Evolutionary conservation across 2,797 vertebrate species (phyloP).

Genomic region (Momotus momota): DNA sequence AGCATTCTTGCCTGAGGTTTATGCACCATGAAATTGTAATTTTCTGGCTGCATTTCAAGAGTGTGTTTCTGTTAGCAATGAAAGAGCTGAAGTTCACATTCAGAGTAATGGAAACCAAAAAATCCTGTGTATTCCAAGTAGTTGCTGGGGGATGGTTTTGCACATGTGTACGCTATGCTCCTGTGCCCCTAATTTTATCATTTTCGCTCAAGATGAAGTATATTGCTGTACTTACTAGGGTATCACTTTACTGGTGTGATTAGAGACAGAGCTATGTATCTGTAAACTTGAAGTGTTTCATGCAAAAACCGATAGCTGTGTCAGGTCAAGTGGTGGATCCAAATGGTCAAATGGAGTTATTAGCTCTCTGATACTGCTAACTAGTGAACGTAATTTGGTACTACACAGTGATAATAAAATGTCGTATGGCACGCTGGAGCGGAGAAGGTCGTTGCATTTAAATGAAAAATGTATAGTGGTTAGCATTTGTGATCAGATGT

Average conservation of each 20-base stretch:
- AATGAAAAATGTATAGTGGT: conserved; percentile 55
- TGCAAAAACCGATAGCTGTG: background rate
- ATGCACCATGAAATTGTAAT: background rate
- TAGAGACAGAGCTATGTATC: background rate
- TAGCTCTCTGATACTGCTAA: conserved; percentile 7
- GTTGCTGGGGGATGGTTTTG: background rate
- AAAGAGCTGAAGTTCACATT: background rate
- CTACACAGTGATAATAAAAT: conserved; percentile 17
- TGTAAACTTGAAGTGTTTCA: background rate
- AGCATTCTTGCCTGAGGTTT: conserved; percentile 23
- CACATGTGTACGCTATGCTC: background rate
- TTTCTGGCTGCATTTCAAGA: conserved; percentile 28
- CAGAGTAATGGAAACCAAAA: background rate
- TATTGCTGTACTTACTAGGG: background rate
- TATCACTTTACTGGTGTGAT: background rate
- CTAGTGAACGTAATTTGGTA: conserved; percentile 17
- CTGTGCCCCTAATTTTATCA: background rate
- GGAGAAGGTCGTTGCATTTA: conserved; percentile 38
- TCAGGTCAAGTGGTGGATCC: background rate
- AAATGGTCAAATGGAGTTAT: background rate
- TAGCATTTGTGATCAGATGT: conserved; percentile 45
- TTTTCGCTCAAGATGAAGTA: background rate
- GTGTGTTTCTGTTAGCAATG: background rate
- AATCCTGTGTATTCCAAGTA: background rate
- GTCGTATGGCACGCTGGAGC: background rate